Evolutionary conservation across 2,113 vertebrate genomes (phyloP), one percentile per base, ranked within the genome.

Genomic region (Solenodon paradoxus): DNA sequence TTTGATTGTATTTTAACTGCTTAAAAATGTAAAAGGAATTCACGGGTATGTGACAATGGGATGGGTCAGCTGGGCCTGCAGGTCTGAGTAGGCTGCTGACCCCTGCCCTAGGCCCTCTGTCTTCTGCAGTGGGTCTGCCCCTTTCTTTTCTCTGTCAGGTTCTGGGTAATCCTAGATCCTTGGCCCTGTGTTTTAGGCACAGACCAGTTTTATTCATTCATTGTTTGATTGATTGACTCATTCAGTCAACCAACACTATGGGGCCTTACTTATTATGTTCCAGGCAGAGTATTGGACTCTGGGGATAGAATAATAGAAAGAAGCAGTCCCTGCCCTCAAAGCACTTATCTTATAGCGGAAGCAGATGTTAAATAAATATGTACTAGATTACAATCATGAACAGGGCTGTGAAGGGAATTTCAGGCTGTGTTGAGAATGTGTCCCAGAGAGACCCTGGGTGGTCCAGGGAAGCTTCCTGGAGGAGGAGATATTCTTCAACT

Each of bases 61-160:
- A 8, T 16, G 28, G 12, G 47, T 24, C 1, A 1, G 26, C 3
- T 38, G 30, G 66, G 45, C 35, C 59, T 6, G 0, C 9, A 4
- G 74, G 26, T 74, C 38, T 1, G 19, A 19, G 9, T 20, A 16
- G 55, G 55, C 66, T 22, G 7, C 64, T 8, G 3, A 8, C 66
- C 24, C 28, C 66, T 9, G 8, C 26, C 42, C 28, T 8, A 28
- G 17, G 16, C 51, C 24, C 9, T 35, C 88, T n/a, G 2, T 22
- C 15, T 2, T 45, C 28, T 49, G 22, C 30, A 1, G 2, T 11
- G n/a, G 40, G 24, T 59, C 10, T 9, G 35, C 13, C 32, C 17
- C n/a, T 7, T 1, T 24, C 35, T 51, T 24, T 17, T 42, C 51
- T 68, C 57, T 28, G 42, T 22, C 42, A 22, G 0, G 5, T 47